Conservation (phyloP, 2,888 invertebrate genomes). For the Cosmorhoe ocellata region DNA sequence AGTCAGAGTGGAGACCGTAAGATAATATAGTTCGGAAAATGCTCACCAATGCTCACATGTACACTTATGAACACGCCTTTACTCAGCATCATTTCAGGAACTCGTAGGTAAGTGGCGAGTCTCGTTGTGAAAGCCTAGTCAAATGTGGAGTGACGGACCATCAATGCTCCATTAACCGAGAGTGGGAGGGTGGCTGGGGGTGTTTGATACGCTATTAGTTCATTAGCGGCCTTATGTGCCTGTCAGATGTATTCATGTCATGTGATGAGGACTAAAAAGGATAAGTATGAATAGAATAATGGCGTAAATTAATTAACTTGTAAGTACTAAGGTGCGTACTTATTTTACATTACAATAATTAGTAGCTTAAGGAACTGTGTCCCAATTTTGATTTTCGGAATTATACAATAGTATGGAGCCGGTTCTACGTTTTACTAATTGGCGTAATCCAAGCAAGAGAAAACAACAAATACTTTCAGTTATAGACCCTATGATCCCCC, state of each 20-base stretch:
- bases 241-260: constrained; percentile 44
- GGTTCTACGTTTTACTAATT: too few relatives aligned
- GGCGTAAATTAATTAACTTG: neutral
- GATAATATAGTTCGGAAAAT: too few relatives aligned
- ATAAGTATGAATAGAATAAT: constrained; percentile 1
- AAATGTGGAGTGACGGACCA: constrained; percentile 80
- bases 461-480: too few relatives aligned
- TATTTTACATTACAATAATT: too few relatives aligned
- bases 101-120: constrained; percentile 56
- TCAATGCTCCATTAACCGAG: constrained; percentile 74
- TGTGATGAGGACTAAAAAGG: constrained; percentile 16
- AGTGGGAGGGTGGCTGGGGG: constrained; percentile 51
- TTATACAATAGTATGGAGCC: too few relatives aligned
- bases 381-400: too few relatives aligned
- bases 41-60: too few relatives aligned
- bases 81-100: constrained; percentile 40
- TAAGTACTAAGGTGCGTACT: too few relatives aligned
- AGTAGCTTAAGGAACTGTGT: too few relatives aligned
- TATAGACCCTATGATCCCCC: too few relatives aligned
- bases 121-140: constrained; percentile 75
- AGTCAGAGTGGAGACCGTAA: too few relatives aligned
- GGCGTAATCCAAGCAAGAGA: too few relatives aligned
- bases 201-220: constrained; percentile 78
- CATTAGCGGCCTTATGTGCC: constrained; percentile 68
- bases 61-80: constrained; percentile 3